Conservation (phyloP, 2,888 invertebrate species). For the Eristalinus aeneus region DNA sequence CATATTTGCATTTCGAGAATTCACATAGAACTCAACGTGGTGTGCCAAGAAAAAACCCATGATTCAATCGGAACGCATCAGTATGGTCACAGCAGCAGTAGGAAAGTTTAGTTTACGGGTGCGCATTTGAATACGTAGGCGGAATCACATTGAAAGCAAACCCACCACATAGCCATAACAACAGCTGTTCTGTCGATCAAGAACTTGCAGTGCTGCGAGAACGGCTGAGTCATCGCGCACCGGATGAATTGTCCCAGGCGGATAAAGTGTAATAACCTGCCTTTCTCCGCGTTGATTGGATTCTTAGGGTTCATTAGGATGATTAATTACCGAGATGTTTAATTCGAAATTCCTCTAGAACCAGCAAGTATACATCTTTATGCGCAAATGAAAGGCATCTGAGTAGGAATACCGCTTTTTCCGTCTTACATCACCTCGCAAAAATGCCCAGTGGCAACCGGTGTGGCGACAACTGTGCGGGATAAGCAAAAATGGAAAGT, state of each 20-base stretch:
- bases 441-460: slow-evolving; percentile 43
- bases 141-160: not conserved
- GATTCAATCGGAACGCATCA: slow-evolving; percentile 33
- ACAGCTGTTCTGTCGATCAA: not conserved
- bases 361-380: not conserved
- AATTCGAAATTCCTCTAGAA: slow-evolving; percentile 1
- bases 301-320: slow-evolving; percentile 42
- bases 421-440: slow-evolving; percentile 51
- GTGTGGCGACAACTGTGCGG: slow-evolving; percentile 6
- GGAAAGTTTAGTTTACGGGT: not conserved
- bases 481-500: slow-evolving; percentile 26
- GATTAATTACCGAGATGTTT: slow-evolving; percentile 32
- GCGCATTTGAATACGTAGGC: slow-evolving; percentile 24
- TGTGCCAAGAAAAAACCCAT: slow-evolving; percentile 32
- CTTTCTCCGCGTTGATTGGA: slow-evolving; percentile 30
- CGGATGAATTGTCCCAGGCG: slow-evolving; percentile 17
- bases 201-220: not conserved
- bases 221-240: slow-evolving; percentile 39
- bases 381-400: slow-evolving; percentile 10
- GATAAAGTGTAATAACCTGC: slow-evolving; percentile 56
- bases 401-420: slow-evolving; percentile 33
- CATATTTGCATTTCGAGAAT: not conserved
- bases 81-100: not conserved
- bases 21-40: slow-evolving; percentile 34
- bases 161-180: slow-evolving; percentile 19